Evolutionary conservation across 2,888 invertebrate genomes (phyloP).

Genomic region (Patella ulyssiponensis): DNA sequence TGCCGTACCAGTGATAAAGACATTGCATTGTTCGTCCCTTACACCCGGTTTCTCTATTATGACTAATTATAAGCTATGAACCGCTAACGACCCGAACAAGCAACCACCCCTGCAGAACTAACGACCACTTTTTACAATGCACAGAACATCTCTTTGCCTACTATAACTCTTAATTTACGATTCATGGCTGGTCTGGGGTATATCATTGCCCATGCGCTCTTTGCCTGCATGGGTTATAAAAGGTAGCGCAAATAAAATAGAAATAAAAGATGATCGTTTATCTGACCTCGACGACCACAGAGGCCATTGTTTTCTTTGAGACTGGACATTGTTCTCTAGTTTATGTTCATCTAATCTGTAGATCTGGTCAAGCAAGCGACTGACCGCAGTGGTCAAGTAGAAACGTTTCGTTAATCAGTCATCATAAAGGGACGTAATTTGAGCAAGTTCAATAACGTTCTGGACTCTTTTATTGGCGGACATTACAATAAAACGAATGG

Average conservation of each 20-base stretch:
- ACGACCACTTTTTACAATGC: not conserved
- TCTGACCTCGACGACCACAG: not conserved
- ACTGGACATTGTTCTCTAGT: not conserved
- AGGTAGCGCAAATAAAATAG: not conserved
- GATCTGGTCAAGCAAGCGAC: constrained; percentile 6
- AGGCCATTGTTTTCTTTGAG: not conserved
- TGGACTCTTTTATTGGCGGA: no score
- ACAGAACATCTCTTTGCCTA: not conserved
- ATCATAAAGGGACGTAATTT: no score
- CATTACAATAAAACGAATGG: no score
- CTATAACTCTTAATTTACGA: not conserved
- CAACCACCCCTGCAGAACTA: constrained; percentile 7
- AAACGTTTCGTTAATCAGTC: not conserved
- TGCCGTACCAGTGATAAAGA: no score
- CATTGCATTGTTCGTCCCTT: no score
- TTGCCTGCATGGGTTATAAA: not conserved
- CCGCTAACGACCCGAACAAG: not conserved
- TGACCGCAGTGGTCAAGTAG: not conserved
- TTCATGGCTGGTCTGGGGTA: not conserved
- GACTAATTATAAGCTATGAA: not conserved
- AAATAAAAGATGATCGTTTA: not conserved
- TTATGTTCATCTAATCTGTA: constrained; percentile 6
- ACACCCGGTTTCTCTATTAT: no score
- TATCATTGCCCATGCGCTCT: not conserved
- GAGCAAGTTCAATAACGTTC: no score